Evolutionary conservation across 2,888 invertebrate genomes (phyloP), one percentile per base, ranked within the genome.

Genomic region (Plutella xylostella): DNA sequence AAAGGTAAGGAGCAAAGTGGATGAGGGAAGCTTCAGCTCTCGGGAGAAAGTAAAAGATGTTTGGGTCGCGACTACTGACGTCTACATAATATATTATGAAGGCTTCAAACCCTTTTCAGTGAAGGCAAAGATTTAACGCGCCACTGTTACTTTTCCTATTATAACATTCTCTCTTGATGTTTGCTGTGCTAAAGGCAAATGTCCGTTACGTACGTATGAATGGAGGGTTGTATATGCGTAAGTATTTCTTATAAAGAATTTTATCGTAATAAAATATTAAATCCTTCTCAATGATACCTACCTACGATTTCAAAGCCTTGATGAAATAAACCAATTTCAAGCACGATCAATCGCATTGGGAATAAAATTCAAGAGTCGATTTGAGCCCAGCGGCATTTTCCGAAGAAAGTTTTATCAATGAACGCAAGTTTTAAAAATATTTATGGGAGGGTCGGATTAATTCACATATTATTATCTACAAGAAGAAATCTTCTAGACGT

Each of bases 31-130:
- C 58, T 61, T 59, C 55, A 56, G 65, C 66, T 71, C 70, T 73
- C 72, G 76, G 68, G 65, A 55, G 56, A 28, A 64, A 64, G 65
- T 68, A 67, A 72, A 68, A 71, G 71, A 75, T 69, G 71, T 72
- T 71, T 63, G 70, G 73, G 68, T 66, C 69, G 63, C 63, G 64
- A 62, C 68, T 66, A 65, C 69, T 72, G 71, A 72, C 70, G 65
- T 64, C 63, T 67, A 61, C 63, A 65, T 67, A 41, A 41, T 41
- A 41, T 41, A 45, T 73, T 73, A 75, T 74, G 72, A 73, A 72
- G 63, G 65, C 63, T 67, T 60, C 56, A 60, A 61, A 68, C 62
- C 65, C 66, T 65, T 62, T 60, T 66, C 61, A 63, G 17, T 6
- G 31, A 39, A 39, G 22, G 39, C 22, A 19, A 37, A 64, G 63